Percentiles rank a stretch among this genome's conserved stretches.
Conservation (phyloP, 2,797 vertebrate genomes). For the Vespertilio murinus region DNA sequence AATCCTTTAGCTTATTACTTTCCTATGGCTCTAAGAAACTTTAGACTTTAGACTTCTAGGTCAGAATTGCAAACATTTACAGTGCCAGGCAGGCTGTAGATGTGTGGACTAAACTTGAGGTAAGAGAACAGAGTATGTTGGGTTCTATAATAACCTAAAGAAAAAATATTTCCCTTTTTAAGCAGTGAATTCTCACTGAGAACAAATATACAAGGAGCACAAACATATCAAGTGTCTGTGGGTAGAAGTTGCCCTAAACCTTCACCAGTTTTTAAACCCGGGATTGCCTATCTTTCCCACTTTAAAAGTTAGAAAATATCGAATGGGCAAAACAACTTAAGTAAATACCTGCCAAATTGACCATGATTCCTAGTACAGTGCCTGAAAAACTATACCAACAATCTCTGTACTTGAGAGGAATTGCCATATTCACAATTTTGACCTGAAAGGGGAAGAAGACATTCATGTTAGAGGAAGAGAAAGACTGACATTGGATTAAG, state of each 20-base stretch:
- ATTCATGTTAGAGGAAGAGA: neutral
- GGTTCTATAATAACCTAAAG: neutral
- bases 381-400: neutral
- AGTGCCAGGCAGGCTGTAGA: neutral
- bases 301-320: neutral
- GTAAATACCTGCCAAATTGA: neutral
- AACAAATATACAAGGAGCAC: neutral
- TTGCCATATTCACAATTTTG: neutral
- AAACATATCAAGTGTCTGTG: neutral
- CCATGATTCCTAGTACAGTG: neutral
- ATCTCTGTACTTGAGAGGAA: neutral
- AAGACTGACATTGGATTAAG: neutral
- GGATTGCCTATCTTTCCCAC: neutral
- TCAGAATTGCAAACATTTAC: neutral
- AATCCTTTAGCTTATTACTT: neutral
- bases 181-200: neutral
- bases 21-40: neutral
- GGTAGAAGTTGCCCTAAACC: neutral
- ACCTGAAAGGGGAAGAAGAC: neutral
- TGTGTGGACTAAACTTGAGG: neutral
- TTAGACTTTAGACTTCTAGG: conserved; percentile 14
- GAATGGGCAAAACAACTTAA: neutral
- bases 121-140: neutral
- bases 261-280: neutral
- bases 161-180: neutral